Evolutionary conservation across 2,113 vertebrate genomes (phyloP).

Genomic region (Speoplatyrhinus poulsoni): DNA sequence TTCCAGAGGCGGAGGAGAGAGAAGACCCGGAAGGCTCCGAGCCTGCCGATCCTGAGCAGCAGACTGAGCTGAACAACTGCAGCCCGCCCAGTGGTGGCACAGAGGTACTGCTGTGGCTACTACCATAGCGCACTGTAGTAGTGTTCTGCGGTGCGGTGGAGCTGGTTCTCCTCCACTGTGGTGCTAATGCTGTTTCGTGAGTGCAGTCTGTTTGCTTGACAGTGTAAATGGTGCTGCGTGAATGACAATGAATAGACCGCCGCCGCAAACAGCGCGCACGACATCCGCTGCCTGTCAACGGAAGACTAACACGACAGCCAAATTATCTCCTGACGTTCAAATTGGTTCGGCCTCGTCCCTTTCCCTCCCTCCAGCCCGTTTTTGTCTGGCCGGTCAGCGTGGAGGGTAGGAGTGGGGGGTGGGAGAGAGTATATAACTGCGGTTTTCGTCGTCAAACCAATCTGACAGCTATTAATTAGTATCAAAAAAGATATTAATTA

Average conservation of each 20-base stretch:
- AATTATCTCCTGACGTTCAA: too few species aligned
- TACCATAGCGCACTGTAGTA: too few species aligned
- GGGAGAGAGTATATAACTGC: too few species aligned
- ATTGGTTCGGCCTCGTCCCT: too few species aligned
- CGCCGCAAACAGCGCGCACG: too few species aligned
- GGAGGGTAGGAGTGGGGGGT: conserved; percentile 17
- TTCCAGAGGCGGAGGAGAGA: conserved; percentile 79
- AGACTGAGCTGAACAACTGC: not conserved
- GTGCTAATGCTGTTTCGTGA: too few species aligned
- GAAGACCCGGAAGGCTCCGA: conserved; percentile 16
- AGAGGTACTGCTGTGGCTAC: conserved; percentile 64
- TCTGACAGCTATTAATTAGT: too few species aligned
- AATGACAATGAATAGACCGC: not conserved
- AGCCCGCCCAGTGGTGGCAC: conserved; percentile 26
- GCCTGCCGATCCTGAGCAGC: conserved; percentile 36
- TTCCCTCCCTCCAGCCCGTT: conserved; percentile 1
- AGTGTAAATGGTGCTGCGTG: not conserved
- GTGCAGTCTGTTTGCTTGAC: too few species aligned
- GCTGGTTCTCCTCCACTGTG: not conserved
- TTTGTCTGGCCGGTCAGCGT: conserved; percentile 14
- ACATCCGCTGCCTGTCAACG: too few species aligned
- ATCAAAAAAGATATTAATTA: too few species aligned
- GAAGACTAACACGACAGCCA: not conserved
- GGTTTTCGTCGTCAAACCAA: too few species aligned
- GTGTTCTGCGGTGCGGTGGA: not conserved